phyloP scores from a whole-genome alignment of 2,797 vertebrate species.

The Tenualosa ilisha region DNA sequence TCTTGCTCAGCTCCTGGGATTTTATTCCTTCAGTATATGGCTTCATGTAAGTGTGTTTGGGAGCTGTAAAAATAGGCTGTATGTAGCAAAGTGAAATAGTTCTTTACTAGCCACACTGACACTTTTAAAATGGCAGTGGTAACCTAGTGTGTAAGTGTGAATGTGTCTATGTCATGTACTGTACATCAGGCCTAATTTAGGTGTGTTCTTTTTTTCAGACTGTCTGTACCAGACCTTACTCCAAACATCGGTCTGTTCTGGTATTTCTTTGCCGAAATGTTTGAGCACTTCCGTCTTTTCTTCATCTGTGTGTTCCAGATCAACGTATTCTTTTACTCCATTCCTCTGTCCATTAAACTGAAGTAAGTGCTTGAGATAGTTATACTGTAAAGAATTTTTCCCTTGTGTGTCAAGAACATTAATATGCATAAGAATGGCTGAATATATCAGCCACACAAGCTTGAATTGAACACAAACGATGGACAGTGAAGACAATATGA shows the following conservation, averaged over 20 bases:
- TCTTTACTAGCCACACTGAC: not conserved
- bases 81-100: not conserved
- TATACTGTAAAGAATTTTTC: not conserved
- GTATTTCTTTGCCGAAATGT: conserved; percentile 99
- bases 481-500: too few species aligned
- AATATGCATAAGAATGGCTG: not conserved
- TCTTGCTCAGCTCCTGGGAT: conserved; percentile 96
- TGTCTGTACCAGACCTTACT: conserved; percentile 95
- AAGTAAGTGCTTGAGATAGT: conserved; percentile 77
- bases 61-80: not conserved
- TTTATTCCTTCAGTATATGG: conserved; percentile 94
- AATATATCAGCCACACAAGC: not conserved
- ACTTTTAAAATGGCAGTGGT: not conserved
- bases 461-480: too few species aligned
- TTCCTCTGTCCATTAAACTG: conserved; percentile 93
- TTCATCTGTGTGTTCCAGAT: conserved; percentile 99
- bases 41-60: conserved; percentile 88
- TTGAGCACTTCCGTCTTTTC: conserved; percentile 97
- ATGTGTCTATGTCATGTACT: not conserved
- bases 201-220: conserved; percentile 67
- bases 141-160: not conserved
- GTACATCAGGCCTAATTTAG: not conserved
- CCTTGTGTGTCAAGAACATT: not conserved
- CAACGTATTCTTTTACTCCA: conserved; percentile 96
- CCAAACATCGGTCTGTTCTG: conserved; percentile 98